Conservation (phyloP, 2,113 vertebrate species). For the Vidua chalybeata region DNA sequence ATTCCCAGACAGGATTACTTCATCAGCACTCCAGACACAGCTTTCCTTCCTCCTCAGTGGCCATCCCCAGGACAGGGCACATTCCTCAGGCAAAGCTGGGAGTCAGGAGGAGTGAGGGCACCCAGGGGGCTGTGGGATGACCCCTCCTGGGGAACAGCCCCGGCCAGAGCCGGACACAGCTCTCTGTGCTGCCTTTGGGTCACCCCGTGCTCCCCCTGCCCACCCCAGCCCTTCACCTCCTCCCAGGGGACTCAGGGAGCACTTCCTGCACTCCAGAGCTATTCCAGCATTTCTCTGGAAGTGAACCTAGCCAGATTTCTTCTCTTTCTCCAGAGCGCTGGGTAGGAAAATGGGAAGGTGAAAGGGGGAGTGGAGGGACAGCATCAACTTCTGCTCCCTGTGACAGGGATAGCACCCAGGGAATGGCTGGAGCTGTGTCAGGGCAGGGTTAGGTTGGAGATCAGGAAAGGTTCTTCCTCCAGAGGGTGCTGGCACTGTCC, state of each 20-base stretch:
- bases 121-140: background rate
- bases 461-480: background rate
- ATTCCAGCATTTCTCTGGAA: background rate
- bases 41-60: background rate
- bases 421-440: fast-evolving
- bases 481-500: background rate
- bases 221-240: background rate
- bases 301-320: background rate
- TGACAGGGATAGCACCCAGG: background rate
- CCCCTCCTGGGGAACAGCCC: background rate
- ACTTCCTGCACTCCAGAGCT: background rate
- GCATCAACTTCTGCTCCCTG: background rate
- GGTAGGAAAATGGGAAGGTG: background rate
- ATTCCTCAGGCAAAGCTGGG: background rate
- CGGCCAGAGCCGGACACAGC: background rate
- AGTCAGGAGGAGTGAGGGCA: background rate
- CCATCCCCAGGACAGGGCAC: background rate
- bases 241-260: background rate
- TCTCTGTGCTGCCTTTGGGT: background rate
- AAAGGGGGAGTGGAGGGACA: background rate
- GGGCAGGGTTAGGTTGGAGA: fast-evolving
- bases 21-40: background rate
- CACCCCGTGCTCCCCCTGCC: background rate
- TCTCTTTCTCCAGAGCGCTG: background rate
- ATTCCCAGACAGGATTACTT: slow-evolving; percentile 52